Base-by-base conservation (phyloP, 2,797 vertebrate species). In the Danio kyathit region DNA sequence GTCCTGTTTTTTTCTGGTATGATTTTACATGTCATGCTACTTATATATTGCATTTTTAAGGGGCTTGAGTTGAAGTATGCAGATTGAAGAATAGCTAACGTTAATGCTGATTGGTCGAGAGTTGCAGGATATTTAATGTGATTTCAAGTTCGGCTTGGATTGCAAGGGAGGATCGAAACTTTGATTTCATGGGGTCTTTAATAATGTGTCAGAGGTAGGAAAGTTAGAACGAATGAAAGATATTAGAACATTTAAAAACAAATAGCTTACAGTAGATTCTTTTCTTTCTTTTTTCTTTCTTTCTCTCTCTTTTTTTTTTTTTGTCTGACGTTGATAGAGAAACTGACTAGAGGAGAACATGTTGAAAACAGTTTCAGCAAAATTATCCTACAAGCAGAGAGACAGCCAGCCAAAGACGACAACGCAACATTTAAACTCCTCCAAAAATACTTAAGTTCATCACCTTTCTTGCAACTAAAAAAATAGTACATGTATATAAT, bases 401-500 rank as follows among this genome's bases (percentile, higher is more conserved):
- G 43, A 44, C 16, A 56, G 72, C 51, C n/a, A 56, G n/a, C 76
- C 6, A 57, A 80, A 54, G 19, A 79, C 54, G 79, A 79, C 41
- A 29, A 29, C 3, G 79, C 17, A 86, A 94, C 41, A 76, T 92
- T 92, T 79, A 41, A 67, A 19, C 81, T 83, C 73, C 38, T 75
- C 73, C 57, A 75, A 63, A 83, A 86, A 61, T 75, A 51, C 63
- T 29, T 48, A 17, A 43, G 57, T 40, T 74, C 61, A 73, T 79
- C 72, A 76, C 79, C 16, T 1, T 79, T 92, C 88, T 93, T 91
- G 90, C 90, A 92, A 93, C 89, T 93, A 93, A 93, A 94, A 94
- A 89, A 61, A 72, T 54, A 80, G 44, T 54, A 54, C 75, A 74
- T 73, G 86, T 78, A 86, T 76, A 84, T 89, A 79, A 88, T 86